Evolutionary conservation across 2,797 vertebrate genomes (phyloP).

Genomic region (Paedocypris micromegethes): DNA sequence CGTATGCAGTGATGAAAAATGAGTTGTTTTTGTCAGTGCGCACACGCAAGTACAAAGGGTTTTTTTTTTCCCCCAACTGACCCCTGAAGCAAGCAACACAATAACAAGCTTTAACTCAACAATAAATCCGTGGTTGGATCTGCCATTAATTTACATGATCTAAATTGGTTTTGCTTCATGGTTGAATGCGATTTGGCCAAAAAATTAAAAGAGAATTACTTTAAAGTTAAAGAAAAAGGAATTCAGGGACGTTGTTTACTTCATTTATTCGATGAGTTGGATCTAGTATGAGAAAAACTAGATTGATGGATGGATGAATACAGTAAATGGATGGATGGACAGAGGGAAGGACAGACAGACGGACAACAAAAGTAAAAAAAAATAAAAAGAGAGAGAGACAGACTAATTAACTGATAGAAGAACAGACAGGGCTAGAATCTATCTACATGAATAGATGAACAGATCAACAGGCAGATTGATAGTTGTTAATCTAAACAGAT

Average conservation of each 20-base stretch:
- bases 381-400: too few species aligned
- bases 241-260: not conserved
- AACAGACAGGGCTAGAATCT: too few species aligned
- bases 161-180: not conserved
- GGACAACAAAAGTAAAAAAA: too few species aligned
- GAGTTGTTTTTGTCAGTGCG: conserved; percentile 9
- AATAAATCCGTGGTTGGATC: not conserved
- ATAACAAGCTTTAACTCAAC: conserved; percentile 17
- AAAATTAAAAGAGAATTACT: not conserved
- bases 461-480: too few species aligned
- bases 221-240: not conserved
- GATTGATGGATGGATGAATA: too few species aligned
- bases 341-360: too few species aligned
- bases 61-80: not conserved
- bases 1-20: not conserved
- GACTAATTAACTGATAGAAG: too few species aligned
- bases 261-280: too few species aligned
- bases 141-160: conserved; percentile 12
- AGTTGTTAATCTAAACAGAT: too few species aligned
- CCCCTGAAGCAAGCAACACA: conserved; percentile 11
- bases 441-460: too few species aligned
- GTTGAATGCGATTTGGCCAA: conserved; percentile 2
- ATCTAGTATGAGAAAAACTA: too few species aligned
- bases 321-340: too few species aligned
- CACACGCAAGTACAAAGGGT: not conserved